Conservation (phyloP, 2,888 invertebrate species). For the Eilema caniola region DNA sequence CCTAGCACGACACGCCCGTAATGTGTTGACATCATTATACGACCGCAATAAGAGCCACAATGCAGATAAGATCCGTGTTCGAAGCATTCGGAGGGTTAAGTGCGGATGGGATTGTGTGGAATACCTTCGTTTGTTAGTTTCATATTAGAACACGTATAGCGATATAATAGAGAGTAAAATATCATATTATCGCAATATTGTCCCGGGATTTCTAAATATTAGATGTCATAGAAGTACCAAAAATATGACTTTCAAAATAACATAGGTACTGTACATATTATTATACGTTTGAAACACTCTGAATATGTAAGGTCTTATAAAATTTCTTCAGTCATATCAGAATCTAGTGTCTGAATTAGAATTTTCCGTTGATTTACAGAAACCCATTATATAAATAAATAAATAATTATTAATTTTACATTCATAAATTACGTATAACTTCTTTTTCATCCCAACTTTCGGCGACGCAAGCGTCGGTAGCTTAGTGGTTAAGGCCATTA, state of each 20-base stretch:
- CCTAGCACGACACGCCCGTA: slow-evolving; percentile 57
- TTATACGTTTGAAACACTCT: too few species aligned
- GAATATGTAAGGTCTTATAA: too few species aligned
- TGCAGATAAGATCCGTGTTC: slow-evolving; percentile 76
- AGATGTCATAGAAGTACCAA: neutral
- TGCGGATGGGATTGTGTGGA: slow-evolving; percentile 41
- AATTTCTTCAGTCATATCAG: too few species aligned
- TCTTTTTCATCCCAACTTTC: too few species aligned
- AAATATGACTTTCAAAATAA: neutral
- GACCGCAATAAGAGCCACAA: slow-evolving; percentile 74
- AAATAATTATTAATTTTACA: too few species aligned
- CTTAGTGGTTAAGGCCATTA: too few species aligned
- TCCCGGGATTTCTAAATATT: neutral
- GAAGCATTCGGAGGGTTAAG: slow-evolving; percentile 62
- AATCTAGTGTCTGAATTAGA: too few species aligned
- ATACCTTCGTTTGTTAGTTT: slow-evolving; percentile 52
- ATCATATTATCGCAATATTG: neutral
- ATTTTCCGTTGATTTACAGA: too few species aligned
- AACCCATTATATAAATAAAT: too few species aligned
- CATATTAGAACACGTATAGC: slow-evolving; percentile 37
- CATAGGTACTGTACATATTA: neutral
- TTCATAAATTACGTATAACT: too few species aligned
- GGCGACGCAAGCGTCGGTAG: too few species aligned
- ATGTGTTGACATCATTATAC: slow-evolving; percentile 79
- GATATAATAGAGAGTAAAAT: slow-evolving; percentile 24